Base-by-base conservation (phyloP, 2,888 invertebrate genomes). In the Platypus cylindrus region DNA sequence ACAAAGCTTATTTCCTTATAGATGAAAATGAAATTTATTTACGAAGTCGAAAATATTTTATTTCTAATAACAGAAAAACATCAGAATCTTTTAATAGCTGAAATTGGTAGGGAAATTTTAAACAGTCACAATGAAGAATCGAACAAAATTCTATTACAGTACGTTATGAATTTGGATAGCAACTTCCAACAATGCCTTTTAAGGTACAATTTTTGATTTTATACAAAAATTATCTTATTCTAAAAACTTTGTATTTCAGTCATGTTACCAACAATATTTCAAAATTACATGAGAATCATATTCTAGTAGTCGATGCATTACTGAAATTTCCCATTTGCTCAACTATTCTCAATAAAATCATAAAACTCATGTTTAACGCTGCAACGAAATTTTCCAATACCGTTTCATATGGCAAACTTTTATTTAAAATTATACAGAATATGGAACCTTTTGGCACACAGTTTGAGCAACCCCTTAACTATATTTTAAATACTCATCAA, bases 401-500 rank as follows among this genome's bases (percentile, higher is more conserved):
- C 26, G 49, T 49, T 38, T 12, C 35, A 9, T 49, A 43, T 43
- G 50, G 50, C 30, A 50, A 48, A 36, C 36, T 50, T 14, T 31
- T 51, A 17, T 35, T 48, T 15, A 50, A 37, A 14, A 29, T 47
- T 7, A 35, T 49, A 9, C 44, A 44, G 17, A 29, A 36, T 8
- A 22, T 45, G 11, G 46, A 45, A 25, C 45, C 42, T 31, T 32
- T 46, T 30, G 28, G 45, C 9, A 14, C 28, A 5, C n/a, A 27
- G 8, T 22, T 49, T 12, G 48, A 50, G 24, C 45, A 48, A 36
- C 50, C 48, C 4, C 25, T 51, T 35, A 48, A 43, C 28, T 45
- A 48, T 23, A 46, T 51, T 28, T 44, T 51, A 23, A 46, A 40
- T 18, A 38, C 27, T 16, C 50, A 51, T 25, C 42, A 34, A 32